A percentile compares a stretch with the other conserved stretches of the same genome.
Evolutionary conservation across 2,888 invertebrate genomes (phyloP).

Genomic region (Chaetogeoica ovagalla): DNA sequence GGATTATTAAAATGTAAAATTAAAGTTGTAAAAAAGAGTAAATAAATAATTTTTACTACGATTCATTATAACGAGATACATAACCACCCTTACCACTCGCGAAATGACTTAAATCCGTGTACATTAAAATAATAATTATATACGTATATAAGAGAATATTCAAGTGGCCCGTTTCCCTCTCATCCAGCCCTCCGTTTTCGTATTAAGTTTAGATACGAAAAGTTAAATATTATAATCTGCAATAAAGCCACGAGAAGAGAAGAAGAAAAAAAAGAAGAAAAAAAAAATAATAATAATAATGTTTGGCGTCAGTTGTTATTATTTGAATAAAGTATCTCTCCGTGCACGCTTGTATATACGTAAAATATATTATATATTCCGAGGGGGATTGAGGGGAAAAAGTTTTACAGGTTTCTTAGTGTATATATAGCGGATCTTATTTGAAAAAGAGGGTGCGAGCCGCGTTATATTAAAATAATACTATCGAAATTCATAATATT

Average conservation of each 20-base stretch:
- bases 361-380: not conserved
- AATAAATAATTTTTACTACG: slow-evolving; percentile 4
- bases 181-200: slow-evolving; percentile 18
- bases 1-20: not conserved
- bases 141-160: slow-evolving; percentile 5
- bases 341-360: not conserved
- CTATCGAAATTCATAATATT: slow-evolving; percentile 23
- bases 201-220: slow-evolving; percentile 25
- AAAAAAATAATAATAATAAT: slow-evolving; percentile 15
- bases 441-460: slow-evolving; percentile 28
- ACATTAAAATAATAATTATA: slow-evolving; percentile 16
- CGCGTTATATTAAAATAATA: slow-evolving; percentile 15
- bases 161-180: not conserved
- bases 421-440: slow-evolving; percentile 2
- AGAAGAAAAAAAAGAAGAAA: too few species aligned
- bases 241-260: slow-evolving; percentile 27
- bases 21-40: not conserved
- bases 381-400: slow-evolving; percentile 7
- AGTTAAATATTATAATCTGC: slow-evolving; percentile 31
- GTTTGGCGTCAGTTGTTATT: slow-evolving; percentile 46
- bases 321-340: slow-evolving; percentile 47
- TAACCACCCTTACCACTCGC: not conserved
- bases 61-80: not conserved
- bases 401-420: slow-evolving; percentile 13
- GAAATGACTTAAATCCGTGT: slow-evolving; percentile 7